Percentiles rank a stretch among this genome's conserved stretches.
phyloP scores from a whole-genome alignment of 1,140 invertebrate species.

The Pogonus chalceus region DNA sequence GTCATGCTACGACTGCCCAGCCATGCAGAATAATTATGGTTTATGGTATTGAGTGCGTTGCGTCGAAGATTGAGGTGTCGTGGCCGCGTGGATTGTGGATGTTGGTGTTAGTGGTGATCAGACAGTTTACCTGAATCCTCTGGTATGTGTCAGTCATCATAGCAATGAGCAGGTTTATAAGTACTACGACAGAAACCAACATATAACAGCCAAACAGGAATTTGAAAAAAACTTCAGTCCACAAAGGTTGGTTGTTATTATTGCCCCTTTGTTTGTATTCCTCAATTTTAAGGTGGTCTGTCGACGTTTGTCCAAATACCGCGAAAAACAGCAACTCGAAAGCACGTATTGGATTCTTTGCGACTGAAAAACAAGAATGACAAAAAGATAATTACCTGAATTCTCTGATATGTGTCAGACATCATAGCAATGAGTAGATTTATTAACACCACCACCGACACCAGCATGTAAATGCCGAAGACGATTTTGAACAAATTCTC shows the following conservation, averaged over 20 bases:
- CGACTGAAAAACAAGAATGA: constrained; percentile 63
- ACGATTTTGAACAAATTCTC: constrained; percentile 73
- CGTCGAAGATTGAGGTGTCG: no score
- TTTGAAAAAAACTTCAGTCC: constrained; percentile 73
- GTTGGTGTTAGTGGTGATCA: constrained; percentile 7
- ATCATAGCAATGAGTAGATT: constrained; percentile 99
- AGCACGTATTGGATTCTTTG: constrained; percentile 77
- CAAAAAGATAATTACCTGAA: constrained; percentile 60
- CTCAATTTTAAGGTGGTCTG: constrained; percentile 59
- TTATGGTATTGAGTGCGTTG: no score
- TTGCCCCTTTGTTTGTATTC: constrained; percentile 34
- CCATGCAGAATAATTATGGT: no score
- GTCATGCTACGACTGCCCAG: no score
- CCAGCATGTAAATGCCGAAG: constrained; percentile 95
- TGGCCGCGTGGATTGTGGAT: not conserved
- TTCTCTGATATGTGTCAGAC: constrained; percentile 98
- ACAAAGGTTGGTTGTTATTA: constrained; percentile 53
- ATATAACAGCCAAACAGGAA: constrained; percentile 86
- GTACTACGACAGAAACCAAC: constrained; percentile 95
- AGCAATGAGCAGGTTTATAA: constrained; percentile 98
- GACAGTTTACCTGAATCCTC: constrained; percentile 72
- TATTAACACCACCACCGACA: constrained; percentile 94
- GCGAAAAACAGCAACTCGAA: constrained; percentile 98
- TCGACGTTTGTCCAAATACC: constrained; percentile 93
- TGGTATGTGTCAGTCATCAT: constrained; percentile 99